A percentile compares a stretch with the other conserved stretches of the same genome.
phyloP scores from a whole-genome alignment of 2,113 vertebrate species.

The Cebus imitator region DNA sequence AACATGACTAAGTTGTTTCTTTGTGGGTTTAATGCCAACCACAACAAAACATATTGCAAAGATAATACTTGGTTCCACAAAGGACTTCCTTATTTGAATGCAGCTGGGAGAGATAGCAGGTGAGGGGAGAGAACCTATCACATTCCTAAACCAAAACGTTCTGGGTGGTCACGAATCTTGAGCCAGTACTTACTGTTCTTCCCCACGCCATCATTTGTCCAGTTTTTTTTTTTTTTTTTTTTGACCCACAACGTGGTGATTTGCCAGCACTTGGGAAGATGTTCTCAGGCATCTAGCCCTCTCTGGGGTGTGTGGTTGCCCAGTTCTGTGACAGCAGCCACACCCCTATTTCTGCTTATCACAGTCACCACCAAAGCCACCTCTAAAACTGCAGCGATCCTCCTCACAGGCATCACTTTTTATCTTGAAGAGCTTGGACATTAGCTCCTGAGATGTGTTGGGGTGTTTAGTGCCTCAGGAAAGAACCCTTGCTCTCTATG shows the following conservation, averaged over 20 bases:
- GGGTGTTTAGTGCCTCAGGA: fast-evolving
- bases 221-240: too few relatives aligned
- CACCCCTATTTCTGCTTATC: neutral
- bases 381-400: neutral
- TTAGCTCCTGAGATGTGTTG: neutral
- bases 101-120: neutral
- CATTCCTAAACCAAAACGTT: neutral
- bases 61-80: neutral
- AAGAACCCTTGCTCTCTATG: neutral
- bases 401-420: too few relatives aligned
- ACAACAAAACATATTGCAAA: neutral
- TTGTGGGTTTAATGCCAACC: neutral
- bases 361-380: neutral
- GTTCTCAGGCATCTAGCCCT: neutral
- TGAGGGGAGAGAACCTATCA: neutral
- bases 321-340: neutral
- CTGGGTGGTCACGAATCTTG: neutral
- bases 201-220: neutral
- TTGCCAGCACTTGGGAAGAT: neutral
- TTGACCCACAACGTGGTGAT: neutral
- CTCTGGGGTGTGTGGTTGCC: too few relatives aligned
- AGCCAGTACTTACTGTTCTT: neutral
- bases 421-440: neutral
- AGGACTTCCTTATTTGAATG: neutral
- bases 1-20: neutral